These are phyloP conservation scores for Pelecanus crispus DNA, from an alignment of 2,113 vertebrate species.

Conservation along the genomic window DNA sequence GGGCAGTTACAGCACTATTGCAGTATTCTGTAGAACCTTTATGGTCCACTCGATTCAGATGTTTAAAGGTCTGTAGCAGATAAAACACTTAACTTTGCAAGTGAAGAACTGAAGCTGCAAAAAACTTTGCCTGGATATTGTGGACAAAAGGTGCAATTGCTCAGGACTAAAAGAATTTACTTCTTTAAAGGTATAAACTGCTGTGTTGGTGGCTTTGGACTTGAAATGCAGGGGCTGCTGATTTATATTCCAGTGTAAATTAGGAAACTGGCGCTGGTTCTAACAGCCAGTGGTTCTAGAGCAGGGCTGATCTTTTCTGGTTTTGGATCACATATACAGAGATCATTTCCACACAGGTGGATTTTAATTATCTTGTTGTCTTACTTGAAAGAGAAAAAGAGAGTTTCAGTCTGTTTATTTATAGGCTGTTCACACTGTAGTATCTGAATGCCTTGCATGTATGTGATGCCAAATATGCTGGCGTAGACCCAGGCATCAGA, in stretches of 20 bases:
- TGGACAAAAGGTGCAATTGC: not conserved
- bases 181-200: not conserved
- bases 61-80: not conserved
- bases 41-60: not conserved
- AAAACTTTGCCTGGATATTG: not conserved
- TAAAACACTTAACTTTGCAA: not conserved
- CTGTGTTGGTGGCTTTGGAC: not conserved
- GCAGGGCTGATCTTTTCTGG: not conserved
- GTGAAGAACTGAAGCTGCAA: not conserved
- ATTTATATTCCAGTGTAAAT: not conserved
- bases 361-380: not conserved
- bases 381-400: not conserved
- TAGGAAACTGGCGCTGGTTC: not conserved
- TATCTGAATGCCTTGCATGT: not conserved
- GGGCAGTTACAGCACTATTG: not conserved
- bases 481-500: not conserved
- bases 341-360: not conserved
- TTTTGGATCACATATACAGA: not conserved
- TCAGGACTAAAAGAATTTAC: not conserved
- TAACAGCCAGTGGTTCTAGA: not conserved
- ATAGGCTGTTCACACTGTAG: not conserved
- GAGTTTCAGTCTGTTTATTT: conserved; percentile 30
- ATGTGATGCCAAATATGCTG: conserved; percentile 4
- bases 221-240: not conserved
- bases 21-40: not conserved